Evolutionary conservation across 92 coral and sea anemone species (phyloP), one percentile per base, ranked within the genome.

Genomic region (Montipora capitata): DNA sequence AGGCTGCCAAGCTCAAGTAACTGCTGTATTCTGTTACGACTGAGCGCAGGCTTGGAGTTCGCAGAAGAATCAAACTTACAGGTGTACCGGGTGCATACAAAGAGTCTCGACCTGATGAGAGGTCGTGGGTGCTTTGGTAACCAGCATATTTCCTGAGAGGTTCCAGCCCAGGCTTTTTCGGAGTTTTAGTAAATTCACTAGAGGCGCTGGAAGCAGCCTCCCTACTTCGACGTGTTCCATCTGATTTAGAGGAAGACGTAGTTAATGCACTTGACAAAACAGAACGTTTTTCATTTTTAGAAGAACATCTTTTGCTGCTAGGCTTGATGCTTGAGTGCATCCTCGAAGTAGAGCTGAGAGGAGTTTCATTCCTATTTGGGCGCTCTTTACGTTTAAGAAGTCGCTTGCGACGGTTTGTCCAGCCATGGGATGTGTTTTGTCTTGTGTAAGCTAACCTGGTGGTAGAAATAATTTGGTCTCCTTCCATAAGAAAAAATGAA

Each of bases 21-120:
- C 96, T 90, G 91, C 96, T 93, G 92, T 93, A 86, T 76, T 86
- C 91, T 63, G 96, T 85, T 10, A 80, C 79, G 39, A 78, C 74
- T 40, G 96, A 93, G 40, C 91, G 91, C 89, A 81, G 91, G 91
- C 96, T 90, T 85, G 82, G 79, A 4, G 78, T 74, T 45, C 91
- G 81, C 57, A 77, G 70, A 48, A 78, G 90, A 12, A 71, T 80
- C 57, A 72, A 63, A 59, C 91, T 93, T 59, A 90, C 77, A 15
- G 96, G 96, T 38, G 96, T 93, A 5, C 84, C 89, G 7, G 78
- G 89, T 5, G 96, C 85, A 7, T 73, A 84, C n/a, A 93, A 64
- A 44, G 94, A 90, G 7, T 41, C 86, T 10, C 78, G 38, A 40
- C 91, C 85, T 5, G 96, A 93, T 48, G 81, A 70, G 10, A 9